Evolutionary conservation across 2,797 vertebrate species (phyloP), one percentile per base, ranked within the genome.

Genomic region (Syngnathus acus): DNA sequence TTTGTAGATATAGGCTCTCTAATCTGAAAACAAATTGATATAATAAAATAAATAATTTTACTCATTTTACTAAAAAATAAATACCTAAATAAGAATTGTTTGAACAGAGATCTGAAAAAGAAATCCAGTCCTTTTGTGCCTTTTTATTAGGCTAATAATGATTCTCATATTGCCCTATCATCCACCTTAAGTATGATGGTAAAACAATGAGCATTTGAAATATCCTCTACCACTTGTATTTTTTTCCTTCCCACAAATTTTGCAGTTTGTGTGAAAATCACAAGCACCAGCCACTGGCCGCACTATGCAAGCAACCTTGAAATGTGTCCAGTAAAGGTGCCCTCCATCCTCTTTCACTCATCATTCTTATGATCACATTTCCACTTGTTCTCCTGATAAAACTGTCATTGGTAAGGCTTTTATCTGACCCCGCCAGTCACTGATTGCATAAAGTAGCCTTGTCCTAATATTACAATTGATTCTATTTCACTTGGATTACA

Each of bases 361-460:
- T 72, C 67, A 55, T 77, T 75, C 82, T 67, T 74, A 82, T 76
- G 81, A 71, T 85, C 85, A 79, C 66, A 42, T 71, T 84, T 83
- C 86, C 82, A 81, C 90, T 90, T 90, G 87, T 90, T 81, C 83
- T 89, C 78, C 88, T 90, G 89, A 90, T 91, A 90, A 91, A 92
- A 87, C 88, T 90, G 90, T 89, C 90, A 88, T 87, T 72, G 78
- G 80, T 80, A 76, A 83, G 74, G 82, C 84, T 85, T 74, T 87
- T 84, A 86, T 90, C 88, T 89, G 86, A 91, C 89, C 89, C 89
- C 87, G 86, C 70, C 75, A 72, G 48, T 76, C 81, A 89, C 85
- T 86, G 79, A 78, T 77, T 72, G 90, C 85, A 89, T 90, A 89
- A 91, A 91, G 90, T 90, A 89, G 86, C 87, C 84, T 80, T 82